Evolutionary conservation across 2,888 invertebrate species (phyloP).

Genomic region (Molorchus minor): DNA sequence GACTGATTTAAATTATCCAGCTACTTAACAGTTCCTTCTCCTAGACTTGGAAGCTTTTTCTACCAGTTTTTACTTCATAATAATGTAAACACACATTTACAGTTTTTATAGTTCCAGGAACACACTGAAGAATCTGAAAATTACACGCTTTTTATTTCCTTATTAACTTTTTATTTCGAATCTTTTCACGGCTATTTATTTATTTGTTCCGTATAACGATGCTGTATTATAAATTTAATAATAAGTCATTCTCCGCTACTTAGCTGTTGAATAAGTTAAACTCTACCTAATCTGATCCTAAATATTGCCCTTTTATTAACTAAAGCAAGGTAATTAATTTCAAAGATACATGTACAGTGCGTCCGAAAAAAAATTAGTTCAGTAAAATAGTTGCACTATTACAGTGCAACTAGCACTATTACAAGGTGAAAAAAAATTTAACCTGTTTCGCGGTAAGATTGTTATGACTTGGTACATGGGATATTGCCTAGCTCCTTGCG

Average conservation of each 20-base stretch:
- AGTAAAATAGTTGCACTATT: too few relatives aligned
- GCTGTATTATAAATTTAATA: conserved; percentile 20
- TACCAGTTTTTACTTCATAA: neutral
- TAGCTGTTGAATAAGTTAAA: neutral
- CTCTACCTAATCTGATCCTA: too few relatives aligned
- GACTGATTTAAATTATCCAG: too few relatives aligned
- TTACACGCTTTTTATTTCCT: conserved; percentile 22
- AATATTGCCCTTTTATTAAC: too few relatives aligned
- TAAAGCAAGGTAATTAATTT: too few relatives aligned
- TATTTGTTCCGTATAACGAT: conserved; percentile 20
- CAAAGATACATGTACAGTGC: too few relatives aligned
- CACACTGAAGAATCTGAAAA: conserved; percentile 12
- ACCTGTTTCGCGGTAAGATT: neutral
- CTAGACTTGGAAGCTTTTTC: too few relatives aligned
- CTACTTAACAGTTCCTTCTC: too few relatives aligned
- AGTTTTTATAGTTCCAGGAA: conserved; percentile 20
- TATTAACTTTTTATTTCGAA: conserved; percentile 19
- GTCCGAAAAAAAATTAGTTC: too few relatives aligned
- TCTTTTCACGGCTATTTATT: conserved; percentile 21
- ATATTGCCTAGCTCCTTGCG: too few relatives aligned
- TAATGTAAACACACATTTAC: conserved; percentile 15
- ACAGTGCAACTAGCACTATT: neutral
- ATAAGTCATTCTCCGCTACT: conserved; percentile 4
- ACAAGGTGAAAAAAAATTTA: neutral
- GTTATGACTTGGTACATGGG: too few relatives aligned